These are phyloP conservation scores for Porites rus DNA, from an alignment of 92 coral and sea anemone species.

Conservation along the genomic window DNA sequence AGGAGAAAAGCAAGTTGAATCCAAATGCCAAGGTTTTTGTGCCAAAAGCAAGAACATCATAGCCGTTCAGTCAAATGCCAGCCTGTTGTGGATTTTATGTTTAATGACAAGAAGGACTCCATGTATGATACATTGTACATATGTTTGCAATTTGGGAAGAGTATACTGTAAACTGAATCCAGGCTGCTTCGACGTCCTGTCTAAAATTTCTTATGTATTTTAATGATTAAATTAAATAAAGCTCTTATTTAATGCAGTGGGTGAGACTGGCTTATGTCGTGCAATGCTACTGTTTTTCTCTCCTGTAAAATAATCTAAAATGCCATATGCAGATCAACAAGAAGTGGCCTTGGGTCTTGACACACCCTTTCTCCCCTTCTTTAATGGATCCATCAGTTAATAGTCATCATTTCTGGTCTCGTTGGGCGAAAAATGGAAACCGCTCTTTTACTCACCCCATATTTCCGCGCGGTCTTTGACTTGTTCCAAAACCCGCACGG, in stretches of 20 bases:
- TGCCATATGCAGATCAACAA: too few species aligned
- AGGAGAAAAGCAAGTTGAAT: conserved; percentile 92
- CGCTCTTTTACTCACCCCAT: too few species aligned
- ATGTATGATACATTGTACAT: conserved; percentile 65
- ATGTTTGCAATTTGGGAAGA: conserved; percentile 60
- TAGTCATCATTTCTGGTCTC: too few species aligned
- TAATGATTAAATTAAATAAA: conserved; percentile 59
- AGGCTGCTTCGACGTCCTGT: conserved; percentile 64
- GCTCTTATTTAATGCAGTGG: conserved; percentile 55
- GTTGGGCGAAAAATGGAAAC: too few species aligned
- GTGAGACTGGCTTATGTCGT: not conserved
- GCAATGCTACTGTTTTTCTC: not conserved
- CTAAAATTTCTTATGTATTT: conserved; percentile 74
- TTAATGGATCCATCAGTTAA: too few species aligned
- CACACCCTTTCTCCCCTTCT: too few species aligned
- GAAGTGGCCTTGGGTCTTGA: too few species aligned
- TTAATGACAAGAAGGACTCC: conserved; percentile 39
- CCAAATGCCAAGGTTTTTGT: conserved; percentile 98
- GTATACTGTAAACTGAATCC: conserved; percentile 76
- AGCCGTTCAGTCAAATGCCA: conserved; percentile 26
- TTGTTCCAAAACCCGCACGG: too few species aligned
- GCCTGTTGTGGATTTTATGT: conserved; percentile 37
- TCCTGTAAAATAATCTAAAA: too few species aligned
- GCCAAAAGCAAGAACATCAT: conserved; percentile 85
- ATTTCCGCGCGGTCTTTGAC: too few species aligned